phyloP scores from a whole-genome alignment of 2,888 invertebrate genomes.

The Sthenelais limicola region DNA sequence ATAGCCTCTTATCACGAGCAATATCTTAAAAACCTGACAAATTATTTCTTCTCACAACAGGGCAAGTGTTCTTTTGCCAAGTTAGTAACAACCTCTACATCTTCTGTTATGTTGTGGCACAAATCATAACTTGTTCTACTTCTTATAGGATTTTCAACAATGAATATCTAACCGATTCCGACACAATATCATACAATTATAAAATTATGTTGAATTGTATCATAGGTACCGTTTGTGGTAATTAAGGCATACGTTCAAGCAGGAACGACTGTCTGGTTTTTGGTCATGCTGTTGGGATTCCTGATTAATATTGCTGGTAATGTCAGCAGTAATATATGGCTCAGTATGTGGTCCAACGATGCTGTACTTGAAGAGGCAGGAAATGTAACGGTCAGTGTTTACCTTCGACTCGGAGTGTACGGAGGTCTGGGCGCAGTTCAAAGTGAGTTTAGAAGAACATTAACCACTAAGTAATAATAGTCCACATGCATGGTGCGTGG shows the following conservation, averaged over 20 bases:
- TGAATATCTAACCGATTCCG: too few species aligned
- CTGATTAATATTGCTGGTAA: conserved; percentile 20
- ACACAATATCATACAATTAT: too few species aligned
- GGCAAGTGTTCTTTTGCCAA: too few species aligned
- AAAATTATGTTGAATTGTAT: conserved; percentile 1
- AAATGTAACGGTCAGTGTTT: conserved; percentile 50
- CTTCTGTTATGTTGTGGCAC: too few species aligned
- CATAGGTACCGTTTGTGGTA: conserved; percentile 85
- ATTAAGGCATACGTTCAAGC: conserved; percentile 84
- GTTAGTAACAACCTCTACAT: too few species aligned
- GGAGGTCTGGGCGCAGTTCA: conserved; percentile 68
- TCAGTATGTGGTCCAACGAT: conserved; percentile 61
- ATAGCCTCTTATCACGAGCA: too few species aligned
- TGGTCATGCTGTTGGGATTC: conserved; percentile 9
- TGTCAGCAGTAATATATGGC: conserved; percentile 58
- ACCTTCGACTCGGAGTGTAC: conserved; percentile 73
- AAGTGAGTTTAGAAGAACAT: conserved; percentile 62
- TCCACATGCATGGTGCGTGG: too few species aligned
- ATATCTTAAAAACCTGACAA: too few species aligned
- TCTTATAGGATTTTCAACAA: too few species aligned
- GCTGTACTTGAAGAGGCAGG: conserved; percentile 32
- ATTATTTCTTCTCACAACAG: too few species aligned
- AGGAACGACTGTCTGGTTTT: conserved; percentile 17
- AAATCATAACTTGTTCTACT: too few species aligned
- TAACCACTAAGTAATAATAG: too few species aligned